phyloP scores from a whole-genome alignment of 35 echinoderm and acorn worm species.

The Ptychodera flava region DNA sequence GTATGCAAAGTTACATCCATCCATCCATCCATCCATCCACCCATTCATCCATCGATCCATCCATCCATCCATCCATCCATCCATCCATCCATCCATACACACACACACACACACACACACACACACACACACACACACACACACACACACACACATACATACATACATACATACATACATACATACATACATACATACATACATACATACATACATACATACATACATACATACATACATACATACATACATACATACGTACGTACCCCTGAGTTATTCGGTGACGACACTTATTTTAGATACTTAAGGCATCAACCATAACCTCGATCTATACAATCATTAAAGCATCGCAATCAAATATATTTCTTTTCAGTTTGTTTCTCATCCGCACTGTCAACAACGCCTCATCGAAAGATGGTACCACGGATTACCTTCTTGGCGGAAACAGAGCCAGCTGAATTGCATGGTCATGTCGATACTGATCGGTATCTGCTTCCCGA shows the following conservation, averaged over 20 bases:
- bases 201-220: not conserved
- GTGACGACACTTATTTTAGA: no score
- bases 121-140: not conserved
- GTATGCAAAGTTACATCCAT: no score
- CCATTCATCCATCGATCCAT: not conserved
- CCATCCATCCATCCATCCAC: no score
- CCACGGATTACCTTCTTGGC: constrained; percentile 78
- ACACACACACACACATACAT: not conserved
- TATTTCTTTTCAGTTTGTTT: constrained; percentile 73
- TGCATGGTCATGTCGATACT: constrained; percentile 42
- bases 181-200: not conserved
- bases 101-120: not conserved
- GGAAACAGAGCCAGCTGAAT: constrained; percentile 63
- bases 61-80: not conserved
- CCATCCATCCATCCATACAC: not conserved
- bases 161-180: not conserved
- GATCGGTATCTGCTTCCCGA: constrained; percentile 61
- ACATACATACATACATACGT: no score
- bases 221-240: no score
- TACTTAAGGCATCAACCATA: no score
- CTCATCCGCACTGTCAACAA: constrained; percentile 96
- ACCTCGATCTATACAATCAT: no score
- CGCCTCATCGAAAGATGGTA: constrained; percentile 89
- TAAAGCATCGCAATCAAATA: no score
- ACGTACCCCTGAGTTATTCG: no score